Evolutionary conservation across 30 jellyfish, hydroid and myxozoan species (phyloP), one percentile per base, ranked within the genome.

Genomic region (Catostylus mosaicus): DNA sequence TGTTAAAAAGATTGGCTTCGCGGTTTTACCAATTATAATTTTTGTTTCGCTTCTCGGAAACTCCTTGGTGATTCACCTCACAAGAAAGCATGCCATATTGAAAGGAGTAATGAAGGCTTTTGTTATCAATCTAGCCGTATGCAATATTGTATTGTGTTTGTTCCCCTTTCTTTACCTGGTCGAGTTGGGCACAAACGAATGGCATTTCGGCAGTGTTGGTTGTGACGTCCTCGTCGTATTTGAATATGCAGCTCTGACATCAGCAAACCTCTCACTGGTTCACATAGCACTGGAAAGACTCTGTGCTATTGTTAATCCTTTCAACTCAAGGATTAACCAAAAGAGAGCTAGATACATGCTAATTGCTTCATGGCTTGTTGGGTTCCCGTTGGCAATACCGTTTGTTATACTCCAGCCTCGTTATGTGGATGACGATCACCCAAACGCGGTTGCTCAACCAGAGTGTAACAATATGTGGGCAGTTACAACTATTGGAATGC

Each of bases 381-480:
- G 90, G 8, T 60, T 67, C 30, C 90, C 90, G 11, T 48, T 80
- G 0, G 83, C 90, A 3, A 29, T 80, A 20, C 90, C 90, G 19
- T 80, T 80, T 35, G 90, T 80, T 3, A 54, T 80, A 51, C 82
- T 80, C 11, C 90, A 80, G 43, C 75, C 82, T 45, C 90, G 90
- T 20, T 80, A 80, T 51, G 65, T 66, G 0, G 90, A 80, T 57
- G 90, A 80, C 20, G 84, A 80, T 69, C 78, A 80, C 68, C 90
- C 90, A 8, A 38, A 69, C 20, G 90, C 90, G 34, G 83, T 80
- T 52, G 90, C 90, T 37, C 90, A 80, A 75, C 90, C 90, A 0
- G 90, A 80, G 36, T 80, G 90, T 69, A 68, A 80, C 65, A 80
- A 80, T 46, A 80, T 80, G 90, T 80, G 90, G 90, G 83, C 90